A percentile compares a stretch with the other conserved stretches of the same genome.
Conservation (phyloP, 2,888 invertebrate genomes). For the Pandemis heparana region DNA sequence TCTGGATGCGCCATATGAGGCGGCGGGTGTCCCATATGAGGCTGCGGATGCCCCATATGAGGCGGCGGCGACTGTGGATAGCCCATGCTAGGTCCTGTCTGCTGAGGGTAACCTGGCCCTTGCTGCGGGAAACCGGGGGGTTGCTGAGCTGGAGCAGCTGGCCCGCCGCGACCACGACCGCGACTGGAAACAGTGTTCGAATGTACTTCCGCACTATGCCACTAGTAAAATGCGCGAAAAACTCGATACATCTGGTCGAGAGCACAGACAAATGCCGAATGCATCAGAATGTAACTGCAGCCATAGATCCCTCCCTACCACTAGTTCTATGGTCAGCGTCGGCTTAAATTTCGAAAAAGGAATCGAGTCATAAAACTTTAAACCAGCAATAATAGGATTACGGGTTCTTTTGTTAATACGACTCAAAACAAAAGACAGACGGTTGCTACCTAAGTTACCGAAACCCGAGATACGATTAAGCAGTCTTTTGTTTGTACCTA, state of each 20-base stretch:
- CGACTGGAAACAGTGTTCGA: background rate
- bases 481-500: background rate
- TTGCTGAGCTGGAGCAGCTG: background rate
- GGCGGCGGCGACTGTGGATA: background rate
- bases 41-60: background rate
- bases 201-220: background rate
- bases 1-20: background rate
- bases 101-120: constrained; percentile 13
- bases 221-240: background rate
- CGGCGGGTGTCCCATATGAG: no score
- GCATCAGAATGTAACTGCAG: background rate
- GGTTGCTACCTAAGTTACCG: background rate
- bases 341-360: background rate
- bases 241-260: background rate
- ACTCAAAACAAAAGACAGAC: background rate
- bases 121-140: background rate
- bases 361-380: background rate
- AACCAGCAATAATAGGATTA: background rate
- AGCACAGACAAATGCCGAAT: background rate
- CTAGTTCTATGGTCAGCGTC: background rate
- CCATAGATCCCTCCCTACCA: background rate
- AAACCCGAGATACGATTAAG: background rate
- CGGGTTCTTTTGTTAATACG: background rate
- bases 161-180: background rate
- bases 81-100: constrained; percentile 7